Percentiles rank a stretch among this genome's conserved stretches.
Evolutionary conservation across 2,797 vertebrate genomes (phyloP).

Genomic region (Gallinago solitaria): DNA sequence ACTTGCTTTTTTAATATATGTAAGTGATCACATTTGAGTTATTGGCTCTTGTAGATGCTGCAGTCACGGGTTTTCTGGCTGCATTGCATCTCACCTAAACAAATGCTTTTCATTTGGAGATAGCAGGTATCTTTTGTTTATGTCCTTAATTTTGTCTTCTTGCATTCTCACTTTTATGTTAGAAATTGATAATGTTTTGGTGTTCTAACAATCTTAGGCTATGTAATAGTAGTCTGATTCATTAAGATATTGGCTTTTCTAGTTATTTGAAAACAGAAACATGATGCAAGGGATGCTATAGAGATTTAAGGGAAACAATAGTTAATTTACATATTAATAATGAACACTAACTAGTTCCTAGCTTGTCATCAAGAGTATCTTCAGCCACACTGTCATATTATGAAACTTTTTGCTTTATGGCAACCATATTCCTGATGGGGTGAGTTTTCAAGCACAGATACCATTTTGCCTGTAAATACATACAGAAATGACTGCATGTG

Average conservation of each 20-base stretch:
- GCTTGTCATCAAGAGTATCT: neutral
- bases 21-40: neutral
- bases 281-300: neutral
- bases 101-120: neutral
- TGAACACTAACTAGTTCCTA: neutral
- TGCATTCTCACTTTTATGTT: neutral
- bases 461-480: neutral
- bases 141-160: neutral
- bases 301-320: neutral
- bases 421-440: neutral
- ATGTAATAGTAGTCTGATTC: neutral
- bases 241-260: neutral
- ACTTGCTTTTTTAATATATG: neutral
- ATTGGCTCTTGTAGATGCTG: neutral
- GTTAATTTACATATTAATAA: neutral
- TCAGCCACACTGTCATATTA: neutral
- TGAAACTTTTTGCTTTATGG: neutral
- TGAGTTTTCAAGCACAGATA: neutral
- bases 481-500: neutral
- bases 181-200: neutral
- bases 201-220: neutral
- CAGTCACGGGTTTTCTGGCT: neutral
- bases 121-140: neutral
- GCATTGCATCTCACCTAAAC: neutral
- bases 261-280: neutral